A percentile compares a stretch with the other conserved stretches of the same genome.
These are phyloP conservation scores for Cavia porcellus DNA, from an alignment of 2,113 vertebrate genomes.

Conservation along the genomic window DNA sequence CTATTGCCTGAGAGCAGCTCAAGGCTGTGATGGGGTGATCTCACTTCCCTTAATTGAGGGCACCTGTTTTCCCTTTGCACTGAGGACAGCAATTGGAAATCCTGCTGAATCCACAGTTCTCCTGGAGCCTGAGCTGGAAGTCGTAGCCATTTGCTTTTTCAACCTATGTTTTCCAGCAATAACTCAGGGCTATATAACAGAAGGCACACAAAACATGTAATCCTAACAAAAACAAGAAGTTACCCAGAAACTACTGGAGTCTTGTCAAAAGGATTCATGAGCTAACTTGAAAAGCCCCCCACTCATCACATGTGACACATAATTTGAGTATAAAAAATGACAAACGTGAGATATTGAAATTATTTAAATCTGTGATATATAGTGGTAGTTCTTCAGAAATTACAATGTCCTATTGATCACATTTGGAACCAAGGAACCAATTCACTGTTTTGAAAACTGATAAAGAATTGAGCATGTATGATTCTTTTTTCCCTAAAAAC, in stretches of 20 bases:
- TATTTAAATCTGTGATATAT: conserved; percentile 31
- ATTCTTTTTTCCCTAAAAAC: conserved; percentile 13
- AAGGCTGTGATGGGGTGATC: conserved; percentile 48
- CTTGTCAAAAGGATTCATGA: conserved; percentile 23
- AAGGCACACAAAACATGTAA: conserved; percentile 22
- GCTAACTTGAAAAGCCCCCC: background rate
- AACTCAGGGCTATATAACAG: background rate
- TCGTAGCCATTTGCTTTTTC: conserved; percentile 28
- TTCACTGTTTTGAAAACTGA: conserved; percentile 50
- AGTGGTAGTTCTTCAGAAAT: background rate
- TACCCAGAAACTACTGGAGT: background rate
- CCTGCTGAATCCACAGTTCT: conserved; percentile 64
- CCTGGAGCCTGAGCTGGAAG: conserved; percentile 13
- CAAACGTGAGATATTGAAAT: background rate
- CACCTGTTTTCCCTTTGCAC: conserved; percentile 30
- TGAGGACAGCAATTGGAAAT: conserved; percentile 63
- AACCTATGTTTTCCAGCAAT: background rate
- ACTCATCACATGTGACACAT: background rate
- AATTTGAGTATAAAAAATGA: conserved; percentile 26
- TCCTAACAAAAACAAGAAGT: background rate
- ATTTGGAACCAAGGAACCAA: background rate
- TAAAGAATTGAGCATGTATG: conserved; percentile 22
- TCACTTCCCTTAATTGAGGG: conserved; percentile 58
- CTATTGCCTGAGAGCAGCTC: conserved; percentile 48
- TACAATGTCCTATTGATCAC: background rate